A percentile compares a stretch with the other conserved stretches of the same genome.
These are phyloP conservation scores for Carollia perspicillata DNA, from an alignment of 2,113 vertebrate genomes.

Conservation along the genomic window DNA sequence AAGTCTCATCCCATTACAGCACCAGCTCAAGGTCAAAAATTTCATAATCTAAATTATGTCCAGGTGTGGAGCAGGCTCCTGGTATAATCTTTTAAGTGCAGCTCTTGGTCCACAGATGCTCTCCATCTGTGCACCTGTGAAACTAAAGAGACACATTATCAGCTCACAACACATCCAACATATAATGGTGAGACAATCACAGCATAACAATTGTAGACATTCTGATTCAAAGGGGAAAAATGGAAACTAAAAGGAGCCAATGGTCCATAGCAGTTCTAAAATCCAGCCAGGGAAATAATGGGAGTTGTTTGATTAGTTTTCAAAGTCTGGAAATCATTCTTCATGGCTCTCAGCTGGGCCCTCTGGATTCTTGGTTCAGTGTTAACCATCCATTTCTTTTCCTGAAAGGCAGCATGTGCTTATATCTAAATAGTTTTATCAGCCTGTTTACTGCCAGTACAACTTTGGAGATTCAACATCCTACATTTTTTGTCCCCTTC, in stretches of 20 bases:
- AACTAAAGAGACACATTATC: not conserved
- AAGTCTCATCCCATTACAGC: not conserved
- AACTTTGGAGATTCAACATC: not conserved
- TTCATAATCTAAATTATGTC: not conserved
- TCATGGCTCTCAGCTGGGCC: not conserved
- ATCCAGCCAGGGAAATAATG: not conserved
- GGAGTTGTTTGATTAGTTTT: not conserved
- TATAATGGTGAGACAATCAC: not conserved
- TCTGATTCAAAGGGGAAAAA: not conserved
- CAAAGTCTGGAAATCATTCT: not conserved
- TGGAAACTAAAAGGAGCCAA: conserved; percentile 9
- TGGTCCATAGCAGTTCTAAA: not conserved
- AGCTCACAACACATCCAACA: not conserved
- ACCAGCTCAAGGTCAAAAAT: not conserved
- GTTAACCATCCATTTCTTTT: not conserved
- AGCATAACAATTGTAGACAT: not conserved
- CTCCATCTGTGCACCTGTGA: not conserved
- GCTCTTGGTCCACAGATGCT: not conserved
- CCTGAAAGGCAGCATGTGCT: not conserved
- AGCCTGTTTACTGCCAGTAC: not conserved
- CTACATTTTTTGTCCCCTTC: not conserved
- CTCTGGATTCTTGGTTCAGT: not conserved
- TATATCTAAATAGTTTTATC: not conserved
- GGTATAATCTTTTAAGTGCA: not conserved
- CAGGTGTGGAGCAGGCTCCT: not conserved